Percentiles rank a stretch among this genome's conserved stretches.
These are phyloP conservation scores for Salticus scenicus DNA, from an alignment of 2,888 invertebrate species.

Conservation along the genomic window DNA sequence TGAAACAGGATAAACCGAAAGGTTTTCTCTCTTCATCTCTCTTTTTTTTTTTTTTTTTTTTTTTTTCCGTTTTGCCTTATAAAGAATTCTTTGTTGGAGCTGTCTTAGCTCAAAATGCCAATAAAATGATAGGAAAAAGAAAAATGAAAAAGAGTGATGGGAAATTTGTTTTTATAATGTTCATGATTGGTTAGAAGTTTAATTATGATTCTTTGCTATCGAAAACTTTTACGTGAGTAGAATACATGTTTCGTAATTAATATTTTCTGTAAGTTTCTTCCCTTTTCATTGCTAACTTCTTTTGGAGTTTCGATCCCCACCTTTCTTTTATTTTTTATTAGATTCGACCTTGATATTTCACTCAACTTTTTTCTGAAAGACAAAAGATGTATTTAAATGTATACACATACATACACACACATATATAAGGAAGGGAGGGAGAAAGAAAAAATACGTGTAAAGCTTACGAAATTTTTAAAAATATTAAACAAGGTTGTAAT, in stretches of 20 bases:
- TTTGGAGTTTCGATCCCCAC: not conserved
- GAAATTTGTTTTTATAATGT: constrained; percentile 20
- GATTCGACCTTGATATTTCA: constrained; percentile 23
- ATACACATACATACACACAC: no score
- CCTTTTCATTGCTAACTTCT: not conserved
- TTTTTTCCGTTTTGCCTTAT: not conserved
- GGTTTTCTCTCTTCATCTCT: not conserved
- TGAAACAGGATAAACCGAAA: not conserved
- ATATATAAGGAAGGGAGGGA: no score
- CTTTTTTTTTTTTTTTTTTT: not conserved
- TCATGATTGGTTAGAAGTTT: constrained; percentile 21
- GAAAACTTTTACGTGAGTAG: constrained; percentile 35
- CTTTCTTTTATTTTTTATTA: constrained; percentile 13
- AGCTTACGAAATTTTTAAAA: no score
- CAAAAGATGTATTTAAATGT: no score
- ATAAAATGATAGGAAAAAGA: not conserved
- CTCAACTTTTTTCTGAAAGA: not conserved
- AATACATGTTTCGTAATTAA: not conserved
- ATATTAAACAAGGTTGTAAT: no score
- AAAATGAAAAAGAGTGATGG: not conserved
- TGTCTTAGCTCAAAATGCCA: not conserved
- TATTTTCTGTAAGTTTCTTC: not conserved
- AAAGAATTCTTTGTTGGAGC: not conserved
- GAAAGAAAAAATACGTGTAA: no score
- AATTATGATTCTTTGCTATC: constrained; percentile 46